phyloP scores from a whole-genome alignment of 2,888 invertebrate species.

The Apamea crenata region DNA sequence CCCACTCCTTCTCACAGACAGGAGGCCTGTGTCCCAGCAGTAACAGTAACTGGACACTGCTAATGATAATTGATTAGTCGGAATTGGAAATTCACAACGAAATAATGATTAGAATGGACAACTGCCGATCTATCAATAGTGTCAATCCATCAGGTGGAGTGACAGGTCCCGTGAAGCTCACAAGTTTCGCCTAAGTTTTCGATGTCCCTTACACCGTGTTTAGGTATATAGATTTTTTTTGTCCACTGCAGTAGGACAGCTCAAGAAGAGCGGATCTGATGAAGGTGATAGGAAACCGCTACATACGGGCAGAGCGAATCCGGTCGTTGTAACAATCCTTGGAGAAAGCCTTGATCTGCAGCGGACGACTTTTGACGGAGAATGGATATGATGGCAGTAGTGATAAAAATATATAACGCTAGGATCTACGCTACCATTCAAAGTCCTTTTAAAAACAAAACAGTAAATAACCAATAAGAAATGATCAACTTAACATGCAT shows the following conservation, averaged over 20 bases:
- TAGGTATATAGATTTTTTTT: no score
- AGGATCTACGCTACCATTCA: slow-evolving; percentile 12
- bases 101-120: neutral
- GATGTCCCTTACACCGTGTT: no score
- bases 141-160: no score
- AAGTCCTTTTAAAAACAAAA: slow-evolving; percentile 9
- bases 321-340: neutral
- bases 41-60: neutral
- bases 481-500: slow-evolving; percentile 55
- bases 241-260: neutral
- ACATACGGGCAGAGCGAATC: neutral
- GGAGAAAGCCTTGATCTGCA: neutral
- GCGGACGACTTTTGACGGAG: neutral
- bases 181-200: no score
- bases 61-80: slow-evolving; percentile 5
- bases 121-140: no score
- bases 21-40: neutral
- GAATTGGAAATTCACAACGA: neutral
- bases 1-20: no score
- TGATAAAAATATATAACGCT: neutral
- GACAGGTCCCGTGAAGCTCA: no score
- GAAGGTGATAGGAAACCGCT: neutral
- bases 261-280: neutral
- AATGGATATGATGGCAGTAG: neutral
- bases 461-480: slow-evolving; percentile 18